Conservation (phyloP, 2,888 invertebrate genomes). For the Spodoptera exigua region DNA sequence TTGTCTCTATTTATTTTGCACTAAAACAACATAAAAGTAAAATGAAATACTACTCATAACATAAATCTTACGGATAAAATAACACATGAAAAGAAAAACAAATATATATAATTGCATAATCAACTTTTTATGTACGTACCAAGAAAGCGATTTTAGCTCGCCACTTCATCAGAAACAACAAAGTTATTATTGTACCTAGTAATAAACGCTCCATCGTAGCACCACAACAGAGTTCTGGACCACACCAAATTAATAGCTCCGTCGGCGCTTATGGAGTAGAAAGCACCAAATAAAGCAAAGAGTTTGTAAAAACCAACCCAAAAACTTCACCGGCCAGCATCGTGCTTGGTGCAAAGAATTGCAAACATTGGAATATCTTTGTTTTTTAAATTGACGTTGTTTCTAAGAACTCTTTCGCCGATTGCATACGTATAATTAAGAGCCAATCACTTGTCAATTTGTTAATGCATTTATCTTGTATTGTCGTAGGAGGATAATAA, state of each 20-base stretch:
- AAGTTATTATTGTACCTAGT: constrained; percentile 6
- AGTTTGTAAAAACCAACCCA: constrained; percentile 50
- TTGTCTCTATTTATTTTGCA: too few species aligned
- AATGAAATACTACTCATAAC: too few species aligned
- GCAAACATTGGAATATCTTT: constrained; percentile 30
- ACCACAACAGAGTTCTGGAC: constrained; percentile 15
- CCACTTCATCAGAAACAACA: constrained; percentile 17
- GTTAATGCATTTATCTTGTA: too few species aligned
- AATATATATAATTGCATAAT: neutral
- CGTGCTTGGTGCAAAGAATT: constrained; percentile 55
- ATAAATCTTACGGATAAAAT: too few species aligned
- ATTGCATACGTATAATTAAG: too few species aligned
- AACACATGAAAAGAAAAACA: neutral
- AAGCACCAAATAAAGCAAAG: constrained; percentile 46
- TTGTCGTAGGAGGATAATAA: too few species aligned
- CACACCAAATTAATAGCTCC: constrained; percentile 40
- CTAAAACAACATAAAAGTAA: too few species aligned
- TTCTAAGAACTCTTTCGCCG: neutral
- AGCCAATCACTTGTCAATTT: too few species aligned
- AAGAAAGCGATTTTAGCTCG: neutral
- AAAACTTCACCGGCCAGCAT: constrained; percentile 39
- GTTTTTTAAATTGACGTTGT: constrained; percentile 9
- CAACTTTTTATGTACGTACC: neutral
- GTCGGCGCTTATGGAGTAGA: constrained; percentile 32
- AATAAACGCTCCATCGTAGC: constrained; percentile 25